Evolutionary conservation across 2,888 invertebrate species (phyloP).

Genomic region (Drosophila paracracens): DNA sequence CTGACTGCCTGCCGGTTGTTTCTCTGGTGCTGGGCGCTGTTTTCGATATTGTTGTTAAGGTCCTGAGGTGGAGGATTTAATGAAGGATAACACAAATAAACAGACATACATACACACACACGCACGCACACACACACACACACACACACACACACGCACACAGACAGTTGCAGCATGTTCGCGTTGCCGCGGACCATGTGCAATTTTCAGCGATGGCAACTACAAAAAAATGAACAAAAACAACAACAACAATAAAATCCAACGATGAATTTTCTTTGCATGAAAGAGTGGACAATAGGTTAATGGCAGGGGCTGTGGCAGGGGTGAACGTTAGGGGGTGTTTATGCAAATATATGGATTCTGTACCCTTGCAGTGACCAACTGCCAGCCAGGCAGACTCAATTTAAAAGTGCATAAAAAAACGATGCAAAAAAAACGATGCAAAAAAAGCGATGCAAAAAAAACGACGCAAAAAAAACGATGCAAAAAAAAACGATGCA

Average conservation of each 20-base stretch:
- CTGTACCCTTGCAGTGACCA: neutral
- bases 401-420: neutral
- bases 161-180: slow-evolving; percentile 26
- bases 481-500: too few species aligned
- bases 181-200: slow-evolving; percentile 48
- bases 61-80: slow-evolving; percentile 76
- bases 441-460: neutral
- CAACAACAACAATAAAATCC: slow-evolving; percentile 10
- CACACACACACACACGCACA: slow-evolving; percentile 6
- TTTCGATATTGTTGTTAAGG: slow-evolving; percentile 75
- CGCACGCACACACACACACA: slow-evolving; percentile 12
- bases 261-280: slow-evolving; percentile 63
- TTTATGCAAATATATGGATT: neutral
- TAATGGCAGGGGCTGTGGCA: slow-evolving; percentile 29
- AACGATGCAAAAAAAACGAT: too few species aligned
- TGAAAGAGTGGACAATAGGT: slow-evolving; percentile 47
- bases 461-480: neutral
- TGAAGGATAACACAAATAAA: slow-evolving; percentile 70
- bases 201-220: slow-evolving; percentile 36
- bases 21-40: slow-evolving; percentile 41
- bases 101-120: slow-evolving; percentile 26
- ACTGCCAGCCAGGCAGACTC: neutral
- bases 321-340: neutral
- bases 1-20: slow-evolving; percentile 22
- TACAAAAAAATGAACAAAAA: slow-evolving; percentile 2